Percentiles rank a stretch among this genome's conserved stretches.
phyloP scores from a whole-genome alignment of 2,113 vertebrate genomes.

The Opisthocomus hoazin region DNA sequence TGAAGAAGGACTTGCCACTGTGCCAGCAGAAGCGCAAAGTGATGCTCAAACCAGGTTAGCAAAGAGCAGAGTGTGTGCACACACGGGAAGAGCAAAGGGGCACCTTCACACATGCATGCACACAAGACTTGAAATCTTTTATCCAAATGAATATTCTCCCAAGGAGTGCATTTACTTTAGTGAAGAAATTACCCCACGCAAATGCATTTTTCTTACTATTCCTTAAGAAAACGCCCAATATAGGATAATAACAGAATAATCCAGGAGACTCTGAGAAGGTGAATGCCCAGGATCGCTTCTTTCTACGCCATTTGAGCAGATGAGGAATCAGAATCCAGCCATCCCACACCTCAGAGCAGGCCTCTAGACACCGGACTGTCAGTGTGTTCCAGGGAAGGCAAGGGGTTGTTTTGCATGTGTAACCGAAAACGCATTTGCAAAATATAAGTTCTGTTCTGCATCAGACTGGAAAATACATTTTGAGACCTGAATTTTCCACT shows the following conservation, averaged over 20 bases:
- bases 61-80: background rate
- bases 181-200: background rate
- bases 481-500: background rate
- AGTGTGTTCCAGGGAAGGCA: background rate
- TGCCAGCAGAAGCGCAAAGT: background rate
- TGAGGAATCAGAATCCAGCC: background rate
- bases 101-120: background rate
- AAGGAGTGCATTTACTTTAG: background rate
- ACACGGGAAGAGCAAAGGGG: background rate
- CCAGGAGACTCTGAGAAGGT: background rate
- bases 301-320: background rate
- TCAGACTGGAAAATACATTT: background rate
- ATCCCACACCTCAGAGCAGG: background rate
- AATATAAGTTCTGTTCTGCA: background rate
- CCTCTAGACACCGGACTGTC: background rate
- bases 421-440: background rate
- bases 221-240: background rate
- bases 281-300: background rate
- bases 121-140: background rate
- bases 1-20: background rate
- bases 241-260: background rate
- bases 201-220: background rate
- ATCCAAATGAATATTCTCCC: background rate
- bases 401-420: background rate
- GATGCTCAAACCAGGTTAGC: background rate